Evolutionary conservation across 2,888 invertebrate genomes (phyloP).

Genomic region (Spilosoma lubricipeda): DNA sequence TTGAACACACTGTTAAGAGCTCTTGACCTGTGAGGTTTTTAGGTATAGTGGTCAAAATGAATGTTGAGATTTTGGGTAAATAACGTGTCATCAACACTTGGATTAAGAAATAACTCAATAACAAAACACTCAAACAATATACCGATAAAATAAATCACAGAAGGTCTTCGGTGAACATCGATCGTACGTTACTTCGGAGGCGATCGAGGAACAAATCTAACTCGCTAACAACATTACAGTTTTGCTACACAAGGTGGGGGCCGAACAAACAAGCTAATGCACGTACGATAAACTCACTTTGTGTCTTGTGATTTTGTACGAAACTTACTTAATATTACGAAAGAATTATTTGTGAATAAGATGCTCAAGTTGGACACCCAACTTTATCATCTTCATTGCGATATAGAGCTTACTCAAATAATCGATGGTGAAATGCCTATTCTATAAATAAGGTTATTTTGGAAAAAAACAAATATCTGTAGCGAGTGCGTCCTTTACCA

Average conservation of each 20-base stretch:
- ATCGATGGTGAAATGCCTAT: neutral
- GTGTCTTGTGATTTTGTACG: constrained; percentile 37
- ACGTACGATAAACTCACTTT: constrained; percentile 49
- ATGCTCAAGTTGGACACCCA: neutral
- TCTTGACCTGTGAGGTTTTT: neutral
- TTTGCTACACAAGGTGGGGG: constrained; percentile 42
- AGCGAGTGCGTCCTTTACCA: neutral
- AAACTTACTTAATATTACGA: constrained; percentile 33
- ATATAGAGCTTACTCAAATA: neutral
- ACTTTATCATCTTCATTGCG: neutral
- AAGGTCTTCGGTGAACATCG: constrained; percentile 24
- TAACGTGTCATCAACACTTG: neutral
- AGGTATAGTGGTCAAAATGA: neutral
- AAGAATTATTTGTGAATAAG: constrained; percentile 17
- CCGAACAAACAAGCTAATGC: constrained; percentile 46
- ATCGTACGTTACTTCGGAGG: constrained; percentile 29
- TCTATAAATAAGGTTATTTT: too few species aligned
- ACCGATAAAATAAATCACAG: constrained; percentile 4
- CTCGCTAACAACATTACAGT: constrained; percentile 56
- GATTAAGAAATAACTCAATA: constrained; percentile 1
- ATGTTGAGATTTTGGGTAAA: neutral
- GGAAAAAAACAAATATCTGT: neutral
- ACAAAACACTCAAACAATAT: constrained; percentile 1
- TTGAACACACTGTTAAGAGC: neutral
- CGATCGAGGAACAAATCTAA: constrained; percentile 45